A percentile compares a stretch with the other conserved stretches of the same genome.
These are phyloP conservation scores for Himalopsyche japonica DNA, from an alignment of 2,888 invertebrate species.

Conservation along the genomic window DNA sequence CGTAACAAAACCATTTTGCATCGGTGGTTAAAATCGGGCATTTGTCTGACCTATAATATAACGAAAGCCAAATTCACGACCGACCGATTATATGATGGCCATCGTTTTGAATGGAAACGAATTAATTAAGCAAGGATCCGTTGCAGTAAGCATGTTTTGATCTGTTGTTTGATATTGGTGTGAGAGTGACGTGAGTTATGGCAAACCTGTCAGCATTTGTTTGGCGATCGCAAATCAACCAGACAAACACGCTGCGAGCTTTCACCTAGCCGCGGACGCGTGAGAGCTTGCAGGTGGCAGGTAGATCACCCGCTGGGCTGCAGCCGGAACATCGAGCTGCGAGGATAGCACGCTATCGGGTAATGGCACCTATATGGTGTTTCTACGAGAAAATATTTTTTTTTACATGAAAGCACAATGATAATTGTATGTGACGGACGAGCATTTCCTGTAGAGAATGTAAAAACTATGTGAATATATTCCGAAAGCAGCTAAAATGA, in stretches of 20 bases:
- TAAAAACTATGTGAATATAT: no score
- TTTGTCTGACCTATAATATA: no score
- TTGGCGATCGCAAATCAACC: neutral
- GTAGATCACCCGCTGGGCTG: neutral
- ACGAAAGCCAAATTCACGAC: no score
- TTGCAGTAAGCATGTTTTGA: slow-evolving; percentile 10
- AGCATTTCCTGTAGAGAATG: neutral
- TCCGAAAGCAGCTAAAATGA: no score
- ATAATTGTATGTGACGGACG: neutral
- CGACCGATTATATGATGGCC: no score
- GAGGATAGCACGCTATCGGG: neutral
- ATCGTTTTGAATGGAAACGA: slow-evolving; percentile 2
- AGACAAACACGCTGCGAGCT: neutral
- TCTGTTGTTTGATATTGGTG: slow-evolving; percentile 7
- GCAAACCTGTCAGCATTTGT: slow-evolving; percentile 17
- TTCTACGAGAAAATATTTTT: neutral
- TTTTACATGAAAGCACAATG: neutral
- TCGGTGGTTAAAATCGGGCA: no score
- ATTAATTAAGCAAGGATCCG: slow-evolving; percentile 26
- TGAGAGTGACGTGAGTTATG: slow-evolving; percentile 14
- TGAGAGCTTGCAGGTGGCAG: neutral
- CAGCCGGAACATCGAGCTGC: neutral
- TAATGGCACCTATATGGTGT: neutral
- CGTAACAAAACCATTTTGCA: no score
- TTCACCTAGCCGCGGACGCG: neutral